These are phyloP conservation scores for Danio tinwini DNA, from an alignment of 2,797 vertebrate genomes.

Conservation along the genomic window DNA sequence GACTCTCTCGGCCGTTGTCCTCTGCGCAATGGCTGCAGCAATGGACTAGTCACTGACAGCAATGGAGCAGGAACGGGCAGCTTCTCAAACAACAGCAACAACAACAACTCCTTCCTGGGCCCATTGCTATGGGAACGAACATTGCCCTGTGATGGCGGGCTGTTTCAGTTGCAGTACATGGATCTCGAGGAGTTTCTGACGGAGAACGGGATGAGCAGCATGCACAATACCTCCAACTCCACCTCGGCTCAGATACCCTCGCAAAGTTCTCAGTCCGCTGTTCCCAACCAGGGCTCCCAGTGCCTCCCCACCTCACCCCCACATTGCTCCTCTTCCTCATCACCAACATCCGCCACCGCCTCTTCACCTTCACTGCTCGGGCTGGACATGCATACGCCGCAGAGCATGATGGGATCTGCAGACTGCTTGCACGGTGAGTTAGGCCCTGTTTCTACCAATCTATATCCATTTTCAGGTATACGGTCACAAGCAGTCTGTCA, in stretches of 20 bases:
- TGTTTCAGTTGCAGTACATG: slow-evolving; percentile 92
- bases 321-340: slow-evolving; percentile 75
- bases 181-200: slow-evolving; percentile 93
- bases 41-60: slow-evolving; percentile 48
- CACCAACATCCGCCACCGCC: slow-evolving; percentile 66
- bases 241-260: slow-evolving; percentile 83
- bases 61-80: slow-evolving; percentile 66
- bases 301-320: slow-evolving; percentile 80
- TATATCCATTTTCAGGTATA: too few species aligned
- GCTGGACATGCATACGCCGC: slow-evolving; percentile 79
- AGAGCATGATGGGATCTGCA: slow-evolving; percentile 68
- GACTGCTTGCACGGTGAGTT: slow-evolving; percentile 82
- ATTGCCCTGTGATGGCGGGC: slow-evolving; percentile 84
- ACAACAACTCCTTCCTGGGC: slow-evolving; percentile 77
- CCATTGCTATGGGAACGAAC: slow-evolving; percentile 90
- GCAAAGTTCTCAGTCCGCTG: slow-evolving; percentile 81
- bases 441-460: background rate
- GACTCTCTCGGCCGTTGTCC: slow-evolving; percentile 77
- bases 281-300: slow-evolving; percentile 84
- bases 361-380: slow-evolving; percentile 79
- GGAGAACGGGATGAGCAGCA: slow-evolving; percentile 87
- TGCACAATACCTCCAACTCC: slow-evolving; percentile 77
- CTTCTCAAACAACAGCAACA: slow-evolving; percentile 45
- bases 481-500: too few species aligned
- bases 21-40: slow-evolving; percentile 64